Conservation (phyloP, 2,888 invertebrate species). For the Catocala sponsa region DNA sequence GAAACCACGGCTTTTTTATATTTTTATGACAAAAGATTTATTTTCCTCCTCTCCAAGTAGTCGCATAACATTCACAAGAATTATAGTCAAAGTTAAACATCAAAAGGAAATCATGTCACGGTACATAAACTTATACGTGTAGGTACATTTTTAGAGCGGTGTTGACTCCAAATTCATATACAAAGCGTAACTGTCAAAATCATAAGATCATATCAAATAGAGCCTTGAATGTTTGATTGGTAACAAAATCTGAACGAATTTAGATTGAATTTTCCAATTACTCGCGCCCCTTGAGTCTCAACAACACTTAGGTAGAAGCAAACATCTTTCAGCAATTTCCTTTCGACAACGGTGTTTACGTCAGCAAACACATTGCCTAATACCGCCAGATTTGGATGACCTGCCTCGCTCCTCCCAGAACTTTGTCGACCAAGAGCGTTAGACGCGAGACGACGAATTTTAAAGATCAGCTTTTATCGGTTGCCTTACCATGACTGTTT, state of each 20-base stretch:
- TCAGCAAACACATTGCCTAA: conserved; percentile 67
- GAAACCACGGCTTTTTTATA: conserved; percentile 27
- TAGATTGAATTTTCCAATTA: conserved; percentile 73
- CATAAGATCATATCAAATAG: conserved; percentile 10
- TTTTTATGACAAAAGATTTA: conserved; percentile 46
- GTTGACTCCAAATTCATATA: conserved; percentile 5
- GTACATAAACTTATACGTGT: conserved; percentile 26
- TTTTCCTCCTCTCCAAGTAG: conserved; percentile 24
- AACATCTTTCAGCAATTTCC: conserved; percentile 75
- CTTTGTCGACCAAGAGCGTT: conserved; percentile 26
- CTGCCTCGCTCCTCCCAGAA: conserved; percentile 42
- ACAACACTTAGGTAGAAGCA: conserved; percentile 64
- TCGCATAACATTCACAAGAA: conserved; percentile 39
- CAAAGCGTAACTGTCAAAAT: no score
- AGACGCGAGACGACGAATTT: conserved; percentile 50
- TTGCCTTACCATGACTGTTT: conserved; percentile 65
- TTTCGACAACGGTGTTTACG: conserved; percentile 67
- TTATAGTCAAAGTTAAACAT: conserved; percentile 44
- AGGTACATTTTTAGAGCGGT: conserved; percentile 17
- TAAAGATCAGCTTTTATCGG: conserved; percentile 72
- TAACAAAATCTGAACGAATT: conserved; percentile 62
- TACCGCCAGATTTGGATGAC: conserved; percentile 57
- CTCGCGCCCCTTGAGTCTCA: conserved; percentile 54
- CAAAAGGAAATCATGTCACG: conserved; percentile 25
- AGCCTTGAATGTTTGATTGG: conserved; percentile 38